Evolutionary conservation across 1,140 invertebrate species (phyloP).

Genomic region (Stenopsyche tienmushanensis): DNA sequence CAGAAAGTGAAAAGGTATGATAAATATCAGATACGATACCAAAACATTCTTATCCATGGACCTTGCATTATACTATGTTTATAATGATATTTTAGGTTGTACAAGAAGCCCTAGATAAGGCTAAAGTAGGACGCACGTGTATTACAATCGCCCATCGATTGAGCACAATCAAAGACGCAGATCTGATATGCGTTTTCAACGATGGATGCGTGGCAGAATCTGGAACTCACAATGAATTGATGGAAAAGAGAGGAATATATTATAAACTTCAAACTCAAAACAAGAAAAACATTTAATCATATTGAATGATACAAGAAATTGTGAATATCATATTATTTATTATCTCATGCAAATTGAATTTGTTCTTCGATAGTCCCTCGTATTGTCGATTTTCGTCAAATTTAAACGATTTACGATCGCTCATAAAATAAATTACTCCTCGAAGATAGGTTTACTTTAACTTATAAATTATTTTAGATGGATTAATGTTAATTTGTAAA

Average conservation of each 20-base stretch:
- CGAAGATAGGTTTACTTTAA: no score
- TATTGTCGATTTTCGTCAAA: no score
- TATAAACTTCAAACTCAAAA: constrained; percentile 35
- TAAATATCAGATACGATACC: constrained; percentile 4
- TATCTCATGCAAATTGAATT: no score
- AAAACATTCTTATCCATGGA: not conserved
- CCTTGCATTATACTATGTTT: not conserved
- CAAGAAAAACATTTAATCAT: constrained; percentile 11
- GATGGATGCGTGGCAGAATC: constrained; percentile 68
- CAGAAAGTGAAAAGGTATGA: constrained; percentile 62
- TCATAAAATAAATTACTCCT: no score
- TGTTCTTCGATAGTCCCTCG: no score
- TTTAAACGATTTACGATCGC: no score
- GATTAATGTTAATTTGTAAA: no score
- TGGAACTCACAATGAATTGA: constrained; percentile 71
- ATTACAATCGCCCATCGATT: constrained; percentile 76
- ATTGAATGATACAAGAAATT: no score
- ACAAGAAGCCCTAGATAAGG: constrained; percentile 68
- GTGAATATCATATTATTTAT: no score
- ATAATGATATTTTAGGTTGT: constrained; percentile 55
- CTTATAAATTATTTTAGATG: no score
- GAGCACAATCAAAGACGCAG: constrained; percentile 68
- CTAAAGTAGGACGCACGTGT: constrained; percentile 70
- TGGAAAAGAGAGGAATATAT: constrained; percentile 66
- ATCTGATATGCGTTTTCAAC: constrained; percentile 66